A percentile compares a stretch with the other conserved stretches of the same genome.
Conservation (phyloP, 2,797 vertebrate genomes). For the Lepilemur ruficaudatus region DNA sequence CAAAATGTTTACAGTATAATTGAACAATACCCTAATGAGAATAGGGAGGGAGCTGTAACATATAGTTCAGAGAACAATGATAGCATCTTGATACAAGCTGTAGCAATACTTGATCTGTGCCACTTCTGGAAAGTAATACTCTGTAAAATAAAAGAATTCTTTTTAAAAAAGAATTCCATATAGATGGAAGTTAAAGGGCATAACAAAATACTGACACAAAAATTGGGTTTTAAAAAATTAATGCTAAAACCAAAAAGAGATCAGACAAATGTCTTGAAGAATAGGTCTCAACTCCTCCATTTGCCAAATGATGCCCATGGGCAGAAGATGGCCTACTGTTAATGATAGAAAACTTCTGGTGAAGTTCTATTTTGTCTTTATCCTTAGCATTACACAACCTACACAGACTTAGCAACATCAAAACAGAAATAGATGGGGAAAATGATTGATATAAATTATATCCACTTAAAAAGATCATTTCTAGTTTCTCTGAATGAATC, state of each 20-base stretch:
- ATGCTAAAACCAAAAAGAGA: not conserved
- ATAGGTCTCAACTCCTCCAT: not conserved
- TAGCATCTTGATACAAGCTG: not conserved
- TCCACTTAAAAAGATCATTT: not conserved
- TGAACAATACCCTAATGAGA: not conserved
- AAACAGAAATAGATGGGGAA: not conserved
- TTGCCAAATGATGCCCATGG: not conserved
- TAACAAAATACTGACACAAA: not conserved
- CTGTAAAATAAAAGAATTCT: not conserved
- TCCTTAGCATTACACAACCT: not conserved
- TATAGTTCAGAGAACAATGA: not conserved
- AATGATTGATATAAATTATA: conserved; percentile 10
- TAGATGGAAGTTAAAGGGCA: not conserved
- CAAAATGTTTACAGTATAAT: not conserved
- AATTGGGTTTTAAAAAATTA: not conserved
- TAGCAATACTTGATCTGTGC: not conserved
- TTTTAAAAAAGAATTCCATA: not conserved
- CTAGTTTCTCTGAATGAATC: not conserved
- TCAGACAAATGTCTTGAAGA: not conserved
- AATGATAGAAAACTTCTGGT: not conserved
- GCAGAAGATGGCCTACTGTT: not conserved
- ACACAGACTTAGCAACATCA: not conserved
- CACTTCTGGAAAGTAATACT: not conserved
- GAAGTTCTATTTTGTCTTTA: not conserved
- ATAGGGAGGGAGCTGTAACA: not conserved